Evolutionary conservation across 2,888 invertebrate genomes (phyloP), one percentile per base, ranked within the genome.

Genomic region (Actias luna): DNA sequence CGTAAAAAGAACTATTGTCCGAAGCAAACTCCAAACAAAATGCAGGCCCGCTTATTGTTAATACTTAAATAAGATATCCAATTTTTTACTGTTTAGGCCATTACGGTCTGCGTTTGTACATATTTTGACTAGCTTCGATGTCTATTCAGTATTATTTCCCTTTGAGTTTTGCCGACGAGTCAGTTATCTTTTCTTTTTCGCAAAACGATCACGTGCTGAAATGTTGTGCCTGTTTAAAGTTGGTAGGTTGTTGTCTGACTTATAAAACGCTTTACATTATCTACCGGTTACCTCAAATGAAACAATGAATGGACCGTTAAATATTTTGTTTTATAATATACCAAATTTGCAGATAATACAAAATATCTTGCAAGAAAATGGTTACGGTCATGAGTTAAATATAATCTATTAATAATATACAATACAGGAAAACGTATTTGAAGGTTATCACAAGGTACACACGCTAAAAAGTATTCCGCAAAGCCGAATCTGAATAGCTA

Each of bases 1-100:
- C 86, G 80, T 92, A 92, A 91, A 90, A 84, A 77, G 79, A 72
- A 77, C 84, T 78, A 89, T 92, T 91, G 89, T 90, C 76, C 77
- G 74, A 71, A 67, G 71, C 77, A 83, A 50, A 78, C 82, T 81
- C 82, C 77, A 80, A 80, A 85, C 86, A 80, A 85, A 89, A 86
- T 80, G 80, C 85, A 79, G 80, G 67, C 80, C 77, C 79, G 81
- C 84, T 85, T 79, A 89, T 91, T 91, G 90, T 92, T 86, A 82
- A 83, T 80, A 78, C 84, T 86, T 89, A 90, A 92, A 89, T 92
- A 86, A 92, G 92, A 90, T 85, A 87, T 92, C 88, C 87, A 88
- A 50, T 85, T 90, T 92, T 88, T 85, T 86, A 83, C 79, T 87
- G 84, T 89, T 85, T 81, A 79, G 85, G 77, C 89, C 83, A 89